These are phyloP conservation scores for Adrianichthys oophorus DNA, from an alignment of 2,797 vertebrate species.

Conservation along the genomic window DNA sequence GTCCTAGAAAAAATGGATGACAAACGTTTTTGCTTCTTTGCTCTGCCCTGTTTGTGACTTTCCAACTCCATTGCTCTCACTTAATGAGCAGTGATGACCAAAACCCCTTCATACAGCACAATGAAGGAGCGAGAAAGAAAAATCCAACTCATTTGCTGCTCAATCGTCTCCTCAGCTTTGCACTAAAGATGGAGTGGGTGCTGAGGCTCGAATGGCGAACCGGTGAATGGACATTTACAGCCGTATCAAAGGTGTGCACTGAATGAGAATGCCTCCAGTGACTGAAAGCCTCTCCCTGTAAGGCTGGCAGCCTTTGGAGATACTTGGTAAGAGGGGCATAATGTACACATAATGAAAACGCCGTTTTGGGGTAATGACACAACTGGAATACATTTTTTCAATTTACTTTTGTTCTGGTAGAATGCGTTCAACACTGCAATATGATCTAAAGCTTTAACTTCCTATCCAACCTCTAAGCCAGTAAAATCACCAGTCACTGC, in stretches of 20 bases:
- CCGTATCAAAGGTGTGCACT: neutral
- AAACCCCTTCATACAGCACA: constrained; percentile 18
- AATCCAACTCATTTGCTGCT: constrained; percentile 52
- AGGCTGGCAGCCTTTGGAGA: neutral
- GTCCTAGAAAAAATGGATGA: constrained; percentile 18
- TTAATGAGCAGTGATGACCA: constrained; percentile 32
- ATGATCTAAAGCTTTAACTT: too few relatives aligned
- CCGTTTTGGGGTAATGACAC: neutral
- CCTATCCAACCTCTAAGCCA: too few relatives aligned
- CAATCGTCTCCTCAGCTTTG: constrained; percentile 36
- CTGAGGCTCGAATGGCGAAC: constrained; percentile 2
- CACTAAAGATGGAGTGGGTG: constrained; percentile 5
- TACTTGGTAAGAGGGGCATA: neutral
- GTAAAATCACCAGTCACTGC: too few relatives aligned
- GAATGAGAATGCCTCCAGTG: constrained; percentile 6
- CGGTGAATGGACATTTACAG: neutral
- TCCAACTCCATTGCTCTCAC: constrained; percentile 19
- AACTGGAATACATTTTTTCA: too few relatives aligned
- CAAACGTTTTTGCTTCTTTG: constrained; percentile 23
- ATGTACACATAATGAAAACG: neutral
- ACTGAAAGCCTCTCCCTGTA: neutral
- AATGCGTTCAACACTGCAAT: too few relatives aligned
- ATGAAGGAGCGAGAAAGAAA: constrained; percentile 24
- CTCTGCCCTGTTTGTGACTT: constrained; percentile 39
- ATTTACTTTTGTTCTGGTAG: too few relatives aligned